Conservation (phyloP, 2,113 vertebrate genomes). For the Micronycteris hirsuta region DNA sequence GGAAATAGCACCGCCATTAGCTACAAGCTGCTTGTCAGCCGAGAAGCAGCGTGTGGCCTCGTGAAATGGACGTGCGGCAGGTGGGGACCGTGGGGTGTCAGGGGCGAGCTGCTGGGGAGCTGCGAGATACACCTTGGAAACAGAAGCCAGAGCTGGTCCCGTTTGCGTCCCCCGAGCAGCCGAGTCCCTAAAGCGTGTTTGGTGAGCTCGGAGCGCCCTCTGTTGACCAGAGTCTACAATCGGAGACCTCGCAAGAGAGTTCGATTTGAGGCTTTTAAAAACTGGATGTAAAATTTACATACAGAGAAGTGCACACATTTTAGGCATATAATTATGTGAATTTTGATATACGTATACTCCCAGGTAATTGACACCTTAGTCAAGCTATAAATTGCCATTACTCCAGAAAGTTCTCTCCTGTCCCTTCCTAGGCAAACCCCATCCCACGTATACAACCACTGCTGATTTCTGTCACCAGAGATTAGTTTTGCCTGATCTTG, state of each 20-base stretch:
- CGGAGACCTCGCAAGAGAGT: not conserved
- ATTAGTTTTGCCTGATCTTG: not conserved
- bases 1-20: not conserved
- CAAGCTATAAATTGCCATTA: not conserved
- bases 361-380: not conserved
- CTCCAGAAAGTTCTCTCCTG: not conserved
- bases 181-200: not conserved
- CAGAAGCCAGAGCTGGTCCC: not conserved
- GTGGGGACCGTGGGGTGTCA: not conserved
- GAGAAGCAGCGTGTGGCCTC: not conserved
- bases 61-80: not conserved
- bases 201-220: slow-evolving; percentile 68
- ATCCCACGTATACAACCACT: not conserved
- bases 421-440: not conserved
- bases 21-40: not conserved
- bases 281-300: not conserved
- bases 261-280: not conserved
- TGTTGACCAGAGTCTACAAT: slow-evolving; percentile 39
- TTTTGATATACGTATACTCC: not conserved
- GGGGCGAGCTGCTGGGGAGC: not conserved
- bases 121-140: not conserved
- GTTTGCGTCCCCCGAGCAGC: slow-evolving; percentile 34
- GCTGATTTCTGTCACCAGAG: not conserved
- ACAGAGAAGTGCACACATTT: not conserved
- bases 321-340: not conserved